Conservation (phyloP, 2,113 vertebrate species). For the Promerops cafer region DNA sequence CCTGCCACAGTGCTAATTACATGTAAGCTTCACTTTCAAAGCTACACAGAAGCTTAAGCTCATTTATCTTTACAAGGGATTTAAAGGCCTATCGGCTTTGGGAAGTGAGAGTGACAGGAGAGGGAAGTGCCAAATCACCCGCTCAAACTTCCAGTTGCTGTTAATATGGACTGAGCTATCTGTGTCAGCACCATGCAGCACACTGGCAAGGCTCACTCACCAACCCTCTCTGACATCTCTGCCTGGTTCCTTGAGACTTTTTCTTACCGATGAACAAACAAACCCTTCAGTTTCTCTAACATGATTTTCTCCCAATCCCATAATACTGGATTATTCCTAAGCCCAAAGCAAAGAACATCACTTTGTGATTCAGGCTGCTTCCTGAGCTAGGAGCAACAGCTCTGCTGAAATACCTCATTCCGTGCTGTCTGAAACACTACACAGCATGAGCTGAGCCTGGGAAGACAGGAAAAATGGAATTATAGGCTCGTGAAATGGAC, state of each 20-base stretch:
- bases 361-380: background rate
- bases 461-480: slow-evolving; percentile 13
- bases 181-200: background rate
- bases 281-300: background rate
- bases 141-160: background rate
- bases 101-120: background rate
- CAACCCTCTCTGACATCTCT: background rate
- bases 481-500: background rate
- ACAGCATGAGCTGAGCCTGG: background rate
- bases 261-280: background rate
- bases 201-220: background rate
- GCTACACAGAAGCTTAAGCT: background rate
- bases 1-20: background rate
- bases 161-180: background rate
- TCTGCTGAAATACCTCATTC: background rate
- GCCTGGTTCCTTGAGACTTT: background rate
- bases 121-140: background rate
- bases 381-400: background rate
- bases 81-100: background rate
- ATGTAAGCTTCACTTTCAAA: slow-evolving; percentile 28
- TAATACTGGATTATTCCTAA: slow-evolving; percentile 20
- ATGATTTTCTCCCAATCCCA: background rate
- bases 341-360: background rate
- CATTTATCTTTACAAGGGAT: slow-evolving; percentile 27
- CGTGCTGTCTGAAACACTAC: background rate